Base-by-base conservation (phyloP, 2,888 invertebrate species). In the Melolontha melolontha region DNA sequence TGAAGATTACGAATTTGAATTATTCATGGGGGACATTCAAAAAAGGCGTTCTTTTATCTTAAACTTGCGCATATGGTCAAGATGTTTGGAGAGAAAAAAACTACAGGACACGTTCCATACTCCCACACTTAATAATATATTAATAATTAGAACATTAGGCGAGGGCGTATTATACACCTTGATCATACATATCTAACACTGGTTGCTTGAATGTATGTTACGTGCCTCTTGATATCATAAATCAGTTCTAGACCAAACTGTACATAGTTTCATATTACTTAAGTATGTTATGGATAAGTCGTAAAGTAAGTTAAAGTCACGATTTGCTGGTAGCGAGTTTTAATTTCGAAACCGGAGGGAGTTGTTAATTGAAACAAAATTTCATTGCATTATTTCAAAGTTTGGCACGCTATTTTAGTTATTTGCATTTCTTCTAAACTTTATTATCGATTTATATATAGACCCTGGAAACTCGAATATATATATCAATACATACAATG, bases 121-220 rank as follows among this genome's bases (percentile, higher is more conserved):
- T 34, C 59, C 59, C 16, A 62, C 59, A 39, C 34, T 47, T 16
- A 14, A n/a, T 47, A 14, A 8, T 47, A 34, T 16, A 44, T 47
- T 62, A 62, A 34, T 59, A 59, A 59, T 44, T 59, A 44, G 59
- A 44, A 42, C 44, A 42, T 29, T 59, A 40, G 11, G 10, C 14
- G 39, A 40, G 40, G 17, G 11, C 10, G 54, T 39, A 14, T 40
- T 47, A 1, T 2, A 47, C 14, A 49, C 49, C 10, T 49, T 49
- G 11, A 49, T 10, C 49, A 17, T 49, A 6, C 22, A n/a, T 11
- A n/a, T n/a, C n/a, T n/a, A 49, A 8, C 49, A 34, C 34, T 34
- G 49, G 22, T 11, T 49, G 17, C 22, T 17, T 22, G 14, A 17
- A 16, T 8, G 22, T 49, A 49, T 22, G 16, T 22, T 49, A 47